These are phyloP conservation scores for Phaethon lepturus DNA, from an alignment of 2,113 vertebrate genomes.

Conservation along the genomic window DNA sequence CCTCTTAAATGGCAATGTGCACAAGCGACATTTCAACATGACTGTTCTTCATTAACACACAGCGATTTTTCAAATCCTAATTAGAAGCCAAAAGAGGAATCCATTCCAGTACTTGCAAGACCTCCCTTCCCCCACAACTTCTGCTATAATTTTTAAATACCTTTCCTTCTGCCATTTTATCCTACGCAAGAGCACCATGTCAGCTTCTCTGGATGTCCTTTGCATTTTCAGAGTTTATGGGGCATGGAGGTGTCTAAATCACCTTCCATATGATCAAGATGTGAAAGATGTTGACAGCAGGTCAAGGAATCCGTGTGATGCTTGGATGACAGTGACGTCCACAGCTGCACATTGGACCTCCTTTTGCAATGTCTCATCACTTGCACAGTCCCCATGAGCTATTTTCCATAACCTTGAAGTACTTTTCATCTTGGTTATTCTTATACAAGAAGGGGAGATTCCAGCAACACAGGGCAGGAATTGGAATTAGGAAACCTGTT, in stretches of 20 bases:
- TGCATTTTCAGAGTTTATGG: background rate
- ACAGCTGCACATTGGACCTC: background rate
- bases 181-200: background rate
- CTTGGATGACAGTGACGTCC: background rate
- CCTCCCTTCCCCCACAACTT: background rate
- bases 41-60: conserved; percentile 17
- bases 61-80: conserved; percentile 24
- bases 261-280: background rate
- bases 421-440: background rate
- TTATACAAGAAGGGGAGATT: background rate
- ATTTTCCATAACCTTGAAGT: background rate
- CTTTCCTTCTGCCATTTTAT: background rate
- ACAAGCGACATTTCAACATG: background rate
- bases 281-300: background rate
- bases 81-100: conserved; percentile 21
- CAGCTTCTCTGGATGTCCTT: background rate
- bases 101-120: background rate
- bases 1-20: background rate
- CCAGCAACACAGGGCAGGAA: background rate
- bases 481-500: background rate
- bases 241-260: background rate
- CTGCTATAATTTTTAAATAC: background rate
- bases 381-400: background rate
- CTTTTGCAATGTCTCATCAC: background rate
- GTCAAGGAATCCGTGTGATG: background rate